Evolutionary conservation across 1,140 invertebrate species (phyloP).

Genomic region (Drosophila subobscura): DNA sequence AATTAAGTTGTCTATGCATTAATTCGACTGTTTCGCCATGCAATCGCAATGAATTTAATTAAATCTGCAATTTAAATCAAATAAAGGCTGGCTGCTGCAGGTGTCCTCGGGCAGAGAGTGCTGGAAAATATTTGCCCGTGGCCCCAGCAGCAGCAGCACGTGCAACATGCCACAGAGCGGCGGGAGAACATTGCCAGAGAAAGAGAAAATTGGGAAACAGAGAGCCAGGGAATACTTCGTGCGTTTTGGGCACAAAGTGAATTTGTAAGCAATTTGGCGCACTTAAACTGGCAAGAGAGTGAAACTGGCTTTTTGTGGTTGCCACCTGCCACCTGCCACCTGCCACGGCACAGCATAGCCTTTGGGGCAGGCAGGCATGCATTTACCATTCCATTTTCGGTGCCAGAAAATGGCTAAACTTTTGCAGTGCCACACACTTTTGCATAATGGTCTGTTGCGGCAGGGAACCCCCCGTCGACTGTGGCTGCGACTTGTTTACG

Average conservation of each 20-base stretch:
- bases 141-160: constrained; percentile 2
- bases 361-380: constrained; percentile 3
- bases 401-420: constrained; percentile 33
- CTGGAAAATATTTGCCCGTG: constrained; percentile 12
- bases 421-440: constrained; percentile 34
- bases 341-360: neutral
- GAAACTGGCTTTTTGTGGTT: constrained; percentile 31
- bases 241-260: constrained; percentile 48
- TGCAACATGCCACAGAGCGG: constrained; percentile 22
- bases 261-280: constrained; percentile 71
- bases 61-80: constrained; percentile 51
- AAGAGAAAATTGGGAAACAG: constrained; percentile 8
- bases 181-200: no score
- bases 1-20: constrained; percentile 71
- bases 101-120: neutral
- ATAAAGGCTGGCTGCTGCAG: constrained; percentile 12
- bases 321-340: neutral
- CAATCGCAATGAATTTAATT: constrained; percentile 54
- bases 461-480: neutral
- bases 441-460: constrained; percentile 24
- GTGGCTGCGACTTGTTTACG: constrained; percentile 18
- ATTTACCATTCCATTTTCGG: constrained; percentile 33
- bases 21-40: constrained; percentile 29
- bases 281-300: constrained; percentile 20
- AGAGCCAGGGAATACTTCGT: constrained; percentile 31